Conservation (phyloP, 2,797 vertebrate species). For the Benthosema pterotum region DNA sequence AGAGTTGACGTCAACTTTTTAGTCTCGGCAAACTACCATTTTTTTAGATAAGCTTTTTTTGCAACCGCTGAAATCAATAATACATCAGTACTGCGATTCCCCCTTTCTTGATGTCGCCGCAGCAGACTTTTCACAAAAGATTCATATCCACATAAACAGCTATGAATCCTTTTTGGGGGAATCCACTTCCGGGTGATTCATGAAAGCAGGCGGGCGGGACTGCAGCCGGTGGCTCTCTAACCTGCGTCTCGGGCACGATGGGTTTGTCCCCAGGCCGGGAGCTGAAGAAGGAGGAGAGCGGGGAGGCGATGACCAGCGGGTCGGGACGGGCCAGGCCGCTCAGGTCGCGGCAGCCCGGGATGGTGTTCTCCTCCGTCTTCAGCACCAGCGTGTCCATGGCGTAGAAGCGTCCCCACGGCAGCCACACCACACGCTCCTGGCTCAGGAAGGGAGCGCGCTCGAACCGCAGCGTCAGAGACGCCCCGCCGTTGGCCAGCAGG, state of each 20-base stretch:
- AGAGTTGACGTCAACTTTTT: too few species aligned
- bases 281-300: conserved; percentile 97
- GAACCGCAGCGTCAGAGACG: conserved; percentile 94
- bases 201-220: too few species aligned
- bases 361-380: conserved; percentile 99
- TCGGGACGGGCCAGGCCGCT: conserved; percentile 96
- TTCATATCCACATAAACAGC: too few species aligned
- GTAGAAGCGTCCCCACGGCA: conserved; percentile 97
- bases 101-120: too few species aligned
- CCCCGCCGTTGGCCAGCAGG: conserved; percentile 95
- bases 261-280: conserved; percentile 90
- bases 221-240: conserved; percentile 54
- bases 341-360: conserved; percentile 98
- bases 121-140: too few species aligned
- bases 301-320: conserved; percentile 95
- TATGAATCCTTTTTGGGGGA: too few species aligned
- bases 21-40: too few species aligned
- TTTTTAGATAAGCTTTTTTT: too few species aligned
- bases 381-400: conserved; percentile 98
- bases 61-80: too few species aligned
- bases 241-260: conserved; percentile 98
- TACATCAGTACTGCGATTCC: too few species aligned
- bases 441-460: conserved; percentile 96
- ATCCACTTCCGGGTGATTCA: too few species aligned
- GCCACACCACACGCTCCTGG: conserved; percentile 97